A percentile compares a stretch with the other conserved stretches of the same genome.
Conservation (phyloP, 2,888 invertebrate species). For the Brachypterus glaber region DNA sequence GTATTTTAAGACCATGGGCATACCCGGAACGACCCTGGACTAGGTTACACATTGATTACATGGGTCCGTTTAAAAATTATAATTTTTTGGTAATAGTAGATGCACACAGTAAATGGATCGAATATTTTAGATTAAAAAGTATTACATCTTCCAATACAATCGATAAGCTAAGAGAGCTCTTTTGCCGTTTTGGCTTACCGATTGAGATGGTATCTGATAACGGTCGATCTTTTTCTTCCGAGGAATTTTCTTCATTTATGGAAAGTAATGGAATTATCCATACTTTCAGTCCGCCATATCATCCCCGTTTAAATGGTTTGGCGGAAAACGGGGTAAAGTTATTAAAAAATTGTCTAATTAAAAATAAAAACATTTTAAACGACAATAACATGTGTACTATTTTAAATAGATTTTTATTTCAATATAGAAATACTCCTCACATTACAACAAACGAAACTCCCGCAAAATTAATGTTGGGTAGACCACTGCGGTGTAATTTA, state of each 20-base stretch:
- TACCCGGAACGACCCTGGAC: conserved; percentile 21
- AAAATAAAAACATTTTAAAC: conserved; percentile 11
- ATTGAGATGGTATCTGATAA: conserved; percentile 24
- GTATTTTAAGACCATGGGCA: conserved; percentile 17
- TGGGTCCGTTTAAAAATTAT: conserved; percentile 20
- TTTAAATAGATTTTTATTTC: conserved; percentile 13
- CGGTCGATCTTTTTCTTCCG: conserved; percentile 21
- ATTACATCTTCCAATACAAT: conserved; percentile 18
- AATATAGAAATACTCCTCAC: conserved; percentile 13
- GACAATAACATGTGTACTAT: conserved; percentile 6
- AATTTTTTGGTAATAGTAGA: conserved; percentile 22
- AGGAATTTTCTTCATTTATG: conserved; percentile 17
- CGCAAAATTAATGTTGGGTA: conserved; percentile 10
- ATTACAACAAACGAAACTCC: conserved; percentile 12
- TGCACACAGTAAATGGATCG: conserved; percentile 22
- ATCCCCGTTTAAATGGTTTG: too few species aligned
- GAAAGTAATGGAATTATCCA: conserved; percentile 12
- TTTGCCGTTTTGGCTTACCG: conserved; percentile 26
- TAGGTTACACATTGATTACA: conserved; percentile 23
- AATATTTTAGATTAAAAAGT: conserved; percentile 18
- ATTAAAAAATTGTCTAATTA: conserved; percentile 13
- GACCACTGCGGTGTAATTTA: conserved; percentile 10
- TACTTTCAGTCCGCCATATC: too few species aligned
- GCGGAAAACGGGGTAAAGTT: conserved; percentile 15
- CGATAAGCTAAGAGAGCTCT: conserved; percentile 13